Conservation (phyloP, 2,113 vertebrate species). For the Crotalus horridus region DNA sequence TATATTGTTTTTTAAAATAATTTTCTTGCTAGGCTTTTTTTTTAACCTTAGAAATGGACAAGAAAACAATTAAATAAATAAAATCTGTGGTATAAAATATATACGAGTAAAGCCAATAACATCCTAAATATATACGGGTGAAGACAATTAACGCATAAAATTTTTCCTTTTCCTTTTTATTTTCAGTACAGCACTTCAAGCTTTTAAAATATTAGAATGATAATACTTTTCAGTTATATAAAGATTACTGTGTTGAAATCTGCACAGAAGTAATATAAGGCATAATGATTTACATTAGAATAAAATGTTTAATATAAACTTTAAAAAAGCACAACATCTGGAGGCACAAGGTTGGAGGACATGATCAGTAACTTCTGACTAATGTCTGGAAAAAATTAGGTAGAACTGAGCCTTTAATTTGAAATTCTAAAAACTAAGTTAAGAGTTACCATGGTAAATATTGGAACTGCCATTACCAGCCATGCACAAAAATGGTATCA, state of each 20-base stretch:
- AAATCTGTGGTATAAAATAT: not conserved
- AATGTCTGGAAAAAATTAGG: not conserved
- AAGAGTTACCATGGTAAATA: not conserved
- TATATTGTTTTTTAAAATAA: not conserved
- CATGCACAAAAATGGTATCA: not conserved
- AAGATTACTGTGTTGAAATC: not conserved
- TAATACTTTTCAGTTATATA: not conserved
- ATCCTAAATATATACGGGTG: not conserved
- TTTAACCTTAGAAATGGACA: not conserved
- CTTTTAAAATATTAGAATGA: not conserved
- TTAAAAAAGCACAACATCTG: not conserved
- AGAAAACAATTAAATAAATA: not conserved
- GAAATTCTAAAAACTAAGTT: not conserved
- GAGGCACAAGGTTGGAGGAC: not conserved
- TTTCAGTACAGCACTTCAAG: not conserved
- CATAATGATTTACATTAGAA: not conserved
- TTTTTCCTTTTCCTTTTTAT: not conserved
- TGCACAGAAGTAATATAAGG: not conserved
- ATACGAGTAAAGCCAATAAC: not conserved
- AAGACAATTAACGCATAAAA: not conserved
- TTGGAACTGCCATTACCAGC: not conserved
- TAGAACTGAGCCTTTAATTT: not conserved
- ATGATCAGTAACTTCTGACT: not conserved
- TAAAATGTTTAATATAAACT: not conserved
- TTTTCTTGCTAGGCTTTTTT: not conserved